Conservation (phyloP, 2,888 invertebrate species). For the Hyposoter dolosus region DNA sequence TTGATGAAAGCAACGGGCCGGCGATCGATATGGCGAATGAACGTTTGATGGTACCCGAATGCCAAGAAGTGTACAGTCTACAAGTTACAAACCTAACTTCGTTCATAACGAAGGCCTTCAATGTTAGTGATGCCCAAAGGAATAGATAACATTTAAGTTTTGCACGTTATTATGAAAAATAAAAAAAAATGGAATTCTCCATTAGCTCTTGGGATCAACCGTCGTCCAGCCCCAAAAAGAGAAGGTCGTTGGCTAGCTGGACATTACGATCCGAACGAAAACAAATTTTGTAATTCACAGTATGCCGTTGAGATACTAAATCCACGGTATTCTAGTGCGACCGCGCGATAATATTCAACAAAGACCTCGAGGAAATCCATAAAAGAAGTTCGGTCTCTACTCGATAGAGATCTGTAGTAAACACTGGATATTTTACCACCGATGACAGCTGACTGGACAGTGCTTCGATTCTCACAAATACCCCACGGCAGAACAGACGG, state of each 20-base stretch:
- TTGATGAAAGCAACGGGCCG: too few relatives aligned
- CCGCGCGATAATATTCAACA: neutral
- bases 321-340: neutral
- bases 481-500: neutral
- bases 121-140: too few relatives aligned
- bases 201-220: too few relatives aligned
- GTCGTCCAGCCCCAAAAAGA: too few relatives aligned
- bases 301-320: conserved; percentile 1
- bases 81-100: too few relatives aligned
- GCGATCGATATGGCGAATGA: too few relatives aligned
- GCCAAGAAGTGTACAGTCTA: too few relatives aligned
- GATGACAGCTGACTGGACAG: neutral
- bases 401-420: neutral
- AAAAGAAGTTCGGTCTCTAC: neutral
- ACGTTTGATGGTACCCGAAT: too few relatives aligned
- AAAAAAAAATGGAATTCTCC: too few relatives aligned
- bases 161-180: too few relatives aligned
- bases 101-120: too few relatives aligned
- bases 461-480: neutral
- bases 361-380: neutral
- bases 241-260: neutral
- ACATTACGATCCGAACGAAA: neutral
- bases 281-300: neutral
- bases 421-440: neutral
- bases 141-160: too few relatives aligned